Evolutionary conservation across 2,797 vertebrate species (phyloP).

Genomic region (Catharus ustulatus): DNA sequence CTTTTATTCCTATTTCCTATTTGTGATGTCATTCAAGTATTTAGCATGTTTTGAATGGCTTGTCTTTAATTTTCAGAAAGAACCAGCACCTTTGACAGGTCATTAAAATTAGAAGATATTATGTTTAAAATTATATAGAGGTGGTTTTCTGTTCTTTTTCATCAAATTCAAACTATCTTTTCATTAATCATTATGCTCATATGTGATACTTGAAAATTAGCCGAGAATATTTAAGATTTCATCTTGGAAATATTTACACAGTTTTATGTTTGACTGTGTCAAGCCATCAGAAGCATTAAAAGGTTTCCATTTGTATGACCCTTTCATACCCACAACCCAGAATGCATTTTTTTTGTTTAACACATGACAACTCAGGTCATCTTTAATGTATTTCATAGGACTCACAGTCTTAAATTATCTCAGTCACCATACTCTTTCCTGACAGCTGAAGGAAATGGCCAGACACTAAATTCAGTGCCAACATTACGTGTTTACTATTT

Average conservation of each 20-base stretch:
- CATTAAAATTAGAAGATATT: not conserved
- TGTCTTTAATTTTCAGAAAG: not conserved
- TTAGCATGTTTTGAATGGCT: not conserved
- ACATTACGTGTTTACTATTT: not conserved
- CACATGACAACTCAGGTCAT: constrained; percentile 12
- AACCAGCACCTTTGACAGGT: not conserved
- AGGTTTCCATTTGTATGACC: not conserved
- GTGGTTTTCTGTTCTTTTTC: not conserved
- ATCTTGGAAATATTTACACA: not conserved
- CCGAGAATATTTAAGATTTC: not conserved
- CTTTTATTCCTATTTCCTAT: not conserved
- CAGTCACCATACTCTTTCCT: not conserved
- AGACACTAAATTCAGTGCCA: not conserved
- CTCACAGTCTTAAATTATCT: constrained; percentile 20
- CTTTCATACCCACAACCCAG: not conserved
- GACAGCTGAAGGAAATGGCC: constrained; percentile 20
- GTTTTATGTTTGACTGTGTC: not conserved
- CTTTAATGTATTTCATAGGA: constrained; percentile 31
- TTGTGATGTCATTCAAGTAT: not conserved
- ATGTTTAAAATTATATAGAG: not conserved
- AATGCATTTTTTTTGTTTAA: not conserved
- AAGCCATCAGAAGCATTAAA: constrained; percentile 12
- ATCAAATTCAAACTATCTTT: not conserved
- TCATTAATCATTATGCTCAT: not conserved
- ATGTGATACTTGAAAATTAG: not conserved